Conservation (phyloP, 2,888 invertebrate species). For the Teinopalpus imperialis region DNA sequence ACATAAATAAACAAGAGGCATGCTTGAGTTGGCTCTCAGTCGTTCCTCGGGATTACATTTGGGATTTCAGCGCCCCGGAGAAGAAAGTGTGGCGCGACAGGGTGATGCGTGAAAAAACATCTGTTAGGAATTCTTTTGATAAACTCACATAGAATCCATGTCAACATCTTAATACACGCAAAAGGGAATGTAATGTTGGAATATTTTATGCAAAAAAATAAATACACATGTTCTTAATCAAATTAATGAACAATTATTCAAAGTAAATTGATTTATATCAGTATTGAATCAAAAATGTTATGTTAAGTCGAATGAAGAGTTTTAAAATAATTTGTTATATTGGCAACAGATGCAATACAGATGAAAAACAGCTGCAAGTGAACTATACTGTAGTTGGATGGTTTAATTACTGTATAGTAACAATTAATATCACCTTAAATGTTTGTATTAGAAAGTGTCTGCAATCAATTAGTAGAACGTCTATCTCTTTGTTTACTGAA, state of each 20-base stretch:
- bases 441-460: conserved; percentile 42
- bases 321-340: too few species aligned
- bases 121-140: conserved; percentile 70
- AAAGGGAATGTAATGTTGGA: neutral
- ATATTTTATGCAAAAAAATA: too few species aligned
- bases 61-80: conserved; percentile 64
- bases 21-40: conserved; percentile 69
- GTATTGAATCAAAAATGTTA: too few species aligned
- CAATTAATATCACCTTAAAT: conserved; percentile 29
- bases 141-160: conserved; percentile 51
- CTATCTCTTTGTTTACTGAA: conserved; percentile 37
- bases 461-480: conserved; percentile 48
- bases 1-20: conserved; percentile 76
- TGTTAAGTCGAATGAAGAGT: too few species aligned
- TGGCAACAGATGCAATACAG: neutral
- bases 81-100: conserved; percentile 39
- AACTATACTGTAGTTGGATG: too few species aligned
- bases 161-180: conserved; percentile 29
- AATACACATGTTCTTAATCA: too few species aligned
- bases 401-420: conserved; percentile 18
- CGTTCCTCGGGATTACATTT: conserved; percentile 72
- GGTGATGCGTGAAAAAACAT: conserved; percentile 73
- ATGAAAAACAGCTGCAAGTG: conserved; percentile 1
- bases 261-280: too few species aligned
- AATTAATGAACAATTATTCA: too few species aligned